These are phyloP conservation scores for Strix uralensis DNA, from an alignment of 2,113 vertebrate genomes.

Conservation along the genomic window DNA sequence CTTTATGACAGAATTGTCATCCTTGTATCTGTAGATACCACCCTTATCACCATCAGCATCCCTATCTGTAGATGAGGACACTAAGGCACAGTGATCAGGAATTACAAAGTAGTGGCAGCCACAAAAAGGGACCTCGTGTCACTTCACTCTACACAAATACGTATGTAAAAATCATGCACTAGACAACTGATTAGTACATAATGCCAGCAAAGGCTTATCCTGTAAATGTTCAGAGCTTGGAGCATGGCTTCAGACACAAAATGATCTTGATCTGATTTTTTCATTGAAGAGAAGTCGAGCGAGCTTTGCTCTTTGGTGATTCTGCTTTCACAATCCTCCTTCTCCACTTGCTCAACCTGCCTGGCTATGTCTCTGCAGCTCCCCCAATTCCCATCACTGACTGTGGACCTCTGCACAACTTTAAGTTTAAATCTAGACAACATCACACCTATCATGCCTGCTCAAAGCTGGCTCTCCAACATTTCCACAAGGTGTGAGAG, in stretches of 20 bases:
- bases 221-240: background rate
- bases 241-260: background rate
- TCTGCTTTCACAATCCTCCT: background rate
- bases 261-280: background rate
- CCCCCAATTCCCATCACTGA: background rate
- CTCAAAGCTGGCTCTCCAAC: background rate
- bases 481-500: background rate
- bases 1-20: background rate
- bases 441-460: background rate
- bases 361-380: background rate
- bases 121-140: accelerated
- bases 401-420: background rate
- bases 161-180: background rate
- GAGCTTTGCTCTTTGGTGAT: background rate
- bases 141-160: background rate
- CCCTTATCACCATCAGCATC: background rate
- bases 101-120: background rate
- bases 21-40: background rate
- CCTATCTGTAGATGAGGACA: background rate
- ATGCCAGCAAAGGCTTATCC: background rate
- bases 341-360: background rate
- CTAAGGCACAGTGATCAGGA: background rate
- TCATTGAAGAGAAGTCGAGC: background rate
- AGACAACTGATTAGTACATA: background rate
- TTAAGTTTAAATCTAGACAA: background rate